Conservation (phyloP, 2,113 vertebrate species). For the Cyrtonyx montezumae region DNA sequence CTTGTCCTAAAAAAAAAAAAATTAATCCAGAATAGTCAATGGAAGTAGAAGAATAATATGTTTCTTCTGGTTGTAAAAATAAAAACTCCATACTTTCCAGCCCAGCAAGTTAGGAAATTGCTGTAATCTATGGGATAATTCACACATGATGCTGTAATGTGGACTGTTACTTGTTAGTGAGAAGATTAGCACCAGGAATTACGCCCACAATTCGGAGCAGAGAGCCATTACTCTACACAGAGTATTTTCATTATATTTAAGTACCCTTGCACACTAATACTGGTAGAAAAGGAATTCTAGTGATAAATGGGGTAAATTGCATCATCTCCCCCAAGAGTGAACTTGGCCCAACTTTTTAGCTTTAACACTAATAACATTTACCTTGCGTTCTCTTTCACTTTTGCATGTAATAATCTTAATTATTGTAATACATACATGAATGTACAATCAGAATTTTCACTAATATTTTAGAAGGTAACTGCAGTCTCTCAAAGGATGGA, state of each 20-base stretch:
- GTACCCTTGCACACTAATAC: background rate
- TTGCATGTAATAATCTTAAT: background rate
- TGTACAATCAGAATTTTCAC: background rate
- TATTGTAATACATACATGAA: background rate
- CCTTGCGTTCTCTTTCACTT: background rate
- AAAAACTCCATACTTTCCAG: background rate
- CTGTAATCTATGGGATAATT: background rate
- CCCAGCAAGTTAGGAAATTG: background rate
- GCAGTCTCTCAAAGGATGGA: background rate
- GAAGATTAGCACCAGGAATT: background rate
- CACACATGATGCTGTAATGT: background rate
- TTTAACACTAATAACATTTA: background rate
- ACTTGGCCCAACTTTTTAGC: background rate
- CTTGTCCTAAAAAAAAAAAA: background rate
- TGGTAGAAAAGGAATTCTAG: background rate
- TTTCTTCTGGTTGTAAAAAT: background rate
- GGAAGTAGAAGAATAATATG: accelerated
- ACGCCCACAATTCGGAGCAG: background rate
- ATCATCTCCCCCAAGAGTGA: background rate
- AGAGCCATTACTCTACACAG: background rate
- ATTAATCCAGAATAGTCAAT: background rate
- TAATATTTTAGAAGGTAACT: background rate
- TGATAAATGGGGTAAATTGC: background rate
- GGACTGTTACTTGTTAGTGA: background rate
- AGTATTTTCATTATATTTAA: background rate